Conservation (phyloP, 2,888 invertebrate species). For the Lepidonotus clava region DNA sequence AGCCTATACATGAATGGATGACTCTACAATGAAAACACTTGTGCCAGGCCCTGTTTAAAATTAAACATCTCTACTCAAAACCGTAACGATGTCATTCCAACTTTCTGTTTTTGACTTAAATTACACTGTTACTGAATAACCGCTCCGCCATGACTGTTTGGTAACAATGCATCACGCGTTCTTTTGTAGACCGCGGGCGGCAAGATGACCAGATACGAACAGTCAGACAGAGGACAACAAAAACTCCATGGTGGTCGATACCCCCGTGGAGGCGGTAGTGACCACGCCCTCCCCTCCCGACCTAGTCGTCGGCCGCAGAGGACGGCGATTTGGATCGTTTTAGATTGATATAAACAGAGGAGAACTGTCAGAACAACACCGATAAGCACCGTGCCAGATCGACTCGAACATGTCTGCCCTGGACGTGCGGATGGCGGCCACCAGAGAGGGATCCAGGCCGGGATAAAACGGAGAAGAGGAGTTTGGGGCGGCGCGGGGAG, state of each 20-base stretch:
- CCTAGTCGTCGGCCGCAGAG: too few species aligned
- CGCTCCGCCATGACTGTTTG: background rate
- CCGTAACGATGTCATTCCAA: too few species aligned
- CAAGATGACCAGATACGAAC: background rate
- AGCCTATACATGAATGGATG: too few species aligned
- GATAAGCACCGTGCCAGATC: background rate
- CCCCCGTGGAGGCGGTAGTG: too few species aligned
- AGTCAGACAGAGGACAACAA: background rate
- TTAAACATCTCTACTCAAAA: too few species aligned
- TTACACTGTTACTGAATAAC: background rate
- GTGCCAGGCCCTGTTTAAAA: too few species aligned
- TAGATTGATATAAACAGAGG: slow-evolving; percentile 7
- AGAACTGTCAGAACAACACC: background rate
- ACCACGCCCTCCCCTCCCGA: background rate
- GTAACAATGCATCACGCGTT: background rate
- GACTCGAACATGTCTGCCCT: slow-evolving; percentile 46
- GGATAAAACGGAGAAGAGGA: background rate
- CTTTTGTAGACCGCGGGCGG: background rate
- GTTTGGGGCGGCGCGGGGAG: background rate
- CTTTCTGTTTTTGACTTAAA: too few species aligned
- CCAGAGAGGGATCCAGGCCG: too few species aligned
- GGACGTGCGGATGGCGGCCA: background rate
- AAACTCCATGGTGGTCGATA: background rate
- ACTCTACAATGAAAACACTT: too few species aligned
- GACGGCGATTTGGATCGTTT: background rate